phyloP scores from a whole-genome alignment of 2,888 invertebrate species.

The Masnerella sp. region DNA sequence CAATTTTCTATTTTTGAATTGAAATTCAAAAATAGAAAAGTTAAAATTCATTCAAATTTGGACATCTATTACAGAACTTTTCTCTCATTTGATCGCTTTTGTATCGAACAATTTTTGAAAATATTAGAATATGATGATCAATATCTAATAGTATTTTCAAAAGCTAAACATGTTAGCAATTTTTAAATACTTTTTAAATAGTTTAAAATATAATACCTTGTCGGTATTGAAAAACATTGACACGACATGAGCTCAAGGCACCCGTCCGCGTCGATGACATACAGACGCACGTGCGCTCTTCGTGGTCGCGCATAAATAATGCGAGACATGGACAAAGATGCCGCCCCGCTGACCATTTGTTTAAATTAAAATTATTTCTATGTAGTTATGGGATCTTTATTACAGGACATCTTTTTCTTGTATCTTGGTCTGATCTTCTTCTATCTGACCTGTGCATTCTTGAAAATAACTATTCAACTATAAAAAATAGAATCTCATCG shows the following conservation, averaged over 20 bases:
- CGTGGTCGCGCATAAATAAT: slow-evolving; percentile 77
- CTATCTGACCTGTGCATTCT: no score
- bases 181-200: no score
- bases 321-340: slow-evolving; percentile 77
- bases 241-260: slow-evolving; percentile 67
- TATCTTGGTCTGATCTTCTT: no score
- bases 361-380: slow-evolving; percentile 77
- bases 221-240: slow-evolving; percentile 73
- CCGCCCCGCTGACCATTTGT: slow-evolving; percentile 77
- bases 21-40: no score
- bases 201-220: slow-evolving; percentile 69
- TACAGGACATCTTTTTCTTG: slow-evolving; percentile 39
- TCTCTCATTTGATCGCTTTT: no score
- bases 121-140: slow-evolving; percentile 8
- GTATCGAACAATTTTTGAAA: no score
- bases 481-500: no score
- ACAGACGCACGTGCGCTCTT: slow-evolving; percentile 76
- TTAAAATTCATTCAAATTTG: no score
- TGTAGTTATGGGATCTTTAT: slow-evolving; percentile 60
- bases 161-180: slow-evolving; percentile 10
- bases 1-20: no score
- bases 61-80: no score
- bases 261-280: slow-evolving; percentile 75
- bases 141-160: slow-evolving; percentile 10
- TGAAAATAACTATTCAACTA: no score